A percentile compares a stretch with the other conserved stretches of the same genome.
These are phyloP conservation scores for Muntiacus muntjak DNA, from an alignment of 2,113 vertebrate species.

Conservation along the genomic window DNA sequence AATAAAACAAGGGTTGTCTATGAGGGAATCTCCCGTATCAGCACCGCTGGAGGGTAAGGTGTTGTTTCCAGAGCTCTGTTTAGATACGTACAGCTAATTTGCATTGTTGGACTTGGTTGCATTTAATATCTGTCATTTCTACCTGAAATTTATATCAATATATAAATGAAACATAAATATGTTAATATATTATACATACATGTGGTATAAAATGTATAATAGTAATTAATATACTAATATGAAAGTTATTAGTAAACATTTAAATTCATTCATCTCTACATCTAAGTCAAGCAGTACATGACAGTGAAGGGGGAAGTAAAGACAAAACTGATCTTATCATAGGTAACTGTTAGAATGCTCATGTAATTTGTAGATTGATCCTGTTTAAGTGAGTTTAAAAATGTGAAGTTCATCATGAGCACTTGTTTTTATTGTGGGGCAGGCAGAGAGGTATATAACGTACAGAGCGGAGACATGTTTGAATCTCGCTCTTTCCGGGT, in stretches of 20 bases:
- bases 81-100: background rate
- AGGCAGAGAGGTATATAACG: background rate
- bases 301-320: background rate
- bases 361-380: background rate
- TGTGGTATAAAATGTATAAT: background rate
- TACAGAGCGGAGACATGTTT: background rate
- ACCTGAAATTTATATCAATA: background rate
- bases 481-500: background rate
- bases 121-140: background rate
- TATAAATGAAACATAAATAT: background rate
- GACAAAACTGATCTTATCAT: background rate
- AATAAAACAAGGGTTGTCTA: constrained; percentile 86
- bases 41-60: constrained; percentile 91
- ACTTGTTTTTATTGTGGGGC: background rate
- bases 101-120: background rate
- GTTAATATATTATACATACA: background rate
- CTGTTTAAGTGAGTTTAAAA: constrained; percentile 13
- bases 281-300: background rate
- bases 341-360: background rate
- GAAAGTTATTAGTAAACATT: background rate
- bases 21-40: constrained; percentile 87
- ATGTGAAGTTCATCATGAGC: background rate
- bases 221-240: background rate
- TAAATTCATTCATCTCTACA: background rate
- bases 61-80: background rate